Conservation (phyloP, 2,113 vertebrate genomes). For the Dicerorhinus sumatrensis region DNA sequence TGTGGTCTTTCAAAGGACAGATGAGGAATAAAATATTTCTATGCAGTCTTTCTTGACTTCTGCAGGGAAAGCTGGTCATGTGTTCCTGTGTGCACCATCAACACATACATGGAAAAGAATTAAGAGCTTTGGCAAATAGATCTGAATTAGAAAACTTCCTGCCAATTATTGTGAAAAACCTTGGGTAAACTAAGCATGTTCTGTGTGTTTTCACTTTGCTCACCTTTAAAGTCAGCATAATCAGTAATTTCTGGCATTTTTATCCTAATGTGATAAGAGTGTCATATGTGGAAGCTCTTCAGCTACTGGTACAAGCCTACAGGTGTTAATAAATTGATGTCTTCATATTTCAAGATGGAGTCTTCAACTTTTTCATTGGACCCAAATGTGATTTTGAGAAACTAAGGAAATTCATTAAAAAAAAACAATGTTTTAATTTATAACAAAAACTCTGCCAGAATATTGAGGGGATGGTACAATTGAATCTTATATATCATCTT, state of each 20-base stretch:
- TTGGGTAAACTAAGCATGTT: not conserved
- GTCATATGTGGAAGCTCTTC: not conserved
- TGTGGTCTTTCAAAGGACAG: not conserved
- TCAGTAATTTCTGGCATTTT: not conserved
- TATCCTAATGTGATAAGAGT: not conserved
- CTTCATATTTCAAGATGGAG: not conserved
- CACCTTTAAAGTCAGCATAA: not conserved
- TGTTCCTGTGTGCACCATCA: not conserved
- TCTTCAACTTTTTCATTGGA: not conserved
- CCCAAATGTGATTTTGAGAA: not conserved
- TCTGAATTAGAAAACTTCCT: not conserved
- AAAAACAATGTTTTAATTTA: not conserved
- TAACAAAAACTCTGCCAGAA: not conserved
- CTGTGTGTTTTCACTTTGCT: not conserved
- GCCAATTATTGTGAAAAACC: not conserved
- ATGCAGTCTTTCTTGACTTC: not conserved
- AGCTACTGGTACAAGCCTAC: not conserved
- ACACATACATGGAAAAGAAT: not conserved
- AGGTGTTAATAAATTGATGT: not conserved
- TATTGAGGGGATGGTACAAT: not conserved
- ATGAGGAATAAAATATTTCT: not conserved
- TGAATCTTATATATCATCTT: not conserved
- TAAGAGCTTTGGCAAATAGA: not conserved
- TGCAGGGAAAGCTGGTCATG: not conserved
- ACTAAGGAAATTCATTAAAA: not conserved